These are phyloP conservation scores for Phenacoccus solenopsis DNA, from an alignment of 1,140 invertebrate genomes.

Conservation along the genomic window DNA sequence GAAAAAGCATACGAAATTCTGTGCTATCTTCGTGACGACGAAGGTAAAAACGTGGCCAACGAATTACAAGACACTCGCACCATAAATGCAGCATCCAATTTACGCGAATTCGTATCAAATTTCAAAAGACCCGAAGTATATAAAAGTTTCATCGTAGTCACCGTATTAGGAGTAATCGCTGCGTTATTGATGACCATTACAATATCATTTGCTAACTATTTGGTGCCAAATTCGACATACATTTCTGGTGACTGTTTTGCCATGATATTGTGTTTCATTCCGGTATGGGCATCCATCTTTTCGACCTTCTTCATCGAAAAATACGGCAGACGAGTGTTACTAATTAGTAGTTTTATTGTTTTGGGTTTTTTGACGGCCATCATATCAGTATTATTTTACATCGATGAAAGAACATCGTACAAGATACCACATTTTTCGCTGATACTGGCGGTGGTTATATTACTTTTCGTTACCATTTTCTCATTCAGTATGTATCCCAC, in stretches of 20 bases:
- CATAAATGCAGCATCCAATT: neutral
- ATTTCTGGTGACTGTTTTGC: neutral
- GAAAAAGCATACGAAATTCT: conserved; percentile 49
- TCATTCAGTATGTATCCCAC: neutral
- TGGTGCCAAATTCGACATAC: neutral
- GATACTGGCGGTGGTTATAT: neutral
- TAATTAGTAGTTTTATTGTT: neutral
- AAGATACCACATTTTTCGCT: neutral
- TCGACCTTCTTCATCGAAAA: conserved; percentile 28
- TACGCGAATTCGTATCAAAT: neutral
- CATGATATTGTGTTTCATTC: neutral
- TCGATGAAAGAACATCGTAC: neutral
- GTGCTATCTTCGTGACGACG: conserved; percentile 25
- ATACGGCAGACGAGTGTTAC: conserved; percentile 39
- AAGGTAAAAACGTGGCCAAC: neutral
- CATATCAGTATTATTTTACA: neutral
- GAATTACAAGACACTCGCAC: neutral
- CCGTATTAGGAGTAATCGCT: neutral
- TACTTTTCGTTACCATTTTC: neutral
- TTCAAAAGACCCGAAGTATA: neutral
- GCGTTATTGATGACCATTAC: neutral
- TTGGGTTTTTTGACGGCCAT: neutral
- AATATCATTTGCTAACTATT: neutral
- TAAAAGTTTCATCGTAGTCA: neutral
- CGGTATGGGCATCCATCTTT: neutral